Evolutionary conservation across 2,113 vertebrate species (phyloP).

Genomic region (Nothocercus julius): DNA sequence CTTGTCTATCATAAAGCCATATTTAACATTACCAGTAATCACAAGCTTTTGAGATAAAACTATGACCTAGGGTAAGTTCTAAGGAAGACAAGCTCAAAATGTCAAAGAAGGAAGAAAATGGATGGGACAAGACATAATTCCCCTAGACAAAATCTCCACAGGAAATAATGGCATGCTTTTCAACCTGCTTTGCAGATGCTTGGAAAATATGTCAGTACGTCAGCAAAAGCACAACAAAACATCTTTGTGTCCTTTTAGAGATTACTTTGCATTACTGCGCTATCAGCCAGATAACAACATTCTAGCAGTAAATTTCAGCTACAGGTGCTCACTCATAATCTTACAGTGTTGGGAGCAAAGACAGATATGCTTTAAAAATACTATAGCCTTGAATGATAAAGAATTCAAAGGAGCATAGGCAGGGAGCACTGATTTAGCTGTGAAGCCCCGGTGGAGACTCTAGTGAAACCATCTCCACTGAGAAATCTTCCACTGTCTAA

Average conservation of each 20-base stretch:
- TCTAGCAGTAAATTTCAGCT: neutral
- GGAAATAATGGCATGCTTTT: neutral
- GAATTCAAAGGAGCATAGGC: neutral
- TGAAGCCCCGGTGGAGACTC: neutral
- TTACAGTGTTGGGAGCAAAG: neutral
- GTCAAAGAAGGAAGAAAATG: neutral
- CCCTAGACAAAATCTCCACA: neutral
- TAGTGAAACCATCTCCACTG: neutral
- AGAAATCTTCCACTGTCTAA: neutral
- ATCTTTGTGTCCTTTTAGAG: neutral
- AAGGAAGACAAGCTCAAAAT: neutral
- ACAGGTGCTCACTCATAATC: neutral
- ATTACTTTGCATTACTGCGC: neutral
- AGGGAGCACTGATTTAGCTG: neutral
- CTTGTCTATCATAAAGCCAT: neutral
- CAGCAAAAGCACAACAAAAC: neutral
- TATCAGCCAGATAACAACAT: neutral
- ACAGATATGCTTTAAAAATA: neutral
- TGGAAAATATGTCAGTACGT: neutral
- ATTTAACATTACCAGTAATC: neutral
- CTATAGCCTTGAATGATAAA: neutral
- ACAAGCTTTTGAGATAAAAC: accelerated
- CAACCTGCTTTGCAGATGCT: neutral
- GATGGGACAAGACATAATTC: neutral
- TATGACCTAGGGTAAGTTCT: neutral